Evolutionary conservation across 2,888 invertebrate species (phyloP).

Genomic region (Incurvaria masculella): DNA sequence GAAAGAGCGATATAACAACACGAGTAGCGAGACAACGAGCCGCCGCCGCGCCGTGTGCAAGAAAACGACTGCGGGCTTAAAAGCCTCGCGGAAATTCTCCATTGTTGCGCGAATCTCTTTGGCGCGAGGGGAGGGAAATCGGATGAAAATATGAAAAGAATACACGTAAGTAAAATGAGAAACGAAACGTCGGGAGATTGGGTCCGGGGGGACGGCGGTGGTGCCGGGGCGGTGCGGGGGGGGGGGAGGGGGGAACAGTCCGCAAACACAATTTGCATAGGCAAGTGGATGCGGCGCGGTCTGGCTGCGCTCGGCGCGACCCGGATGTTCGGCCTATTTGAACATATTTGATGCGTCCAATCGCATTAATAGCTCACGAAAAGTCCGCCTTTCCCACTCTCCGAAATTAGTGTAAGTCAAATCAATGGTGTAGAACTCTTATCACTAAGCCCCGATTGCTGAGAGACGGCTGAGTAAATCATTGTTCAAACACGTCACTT

Average conservation of each 20-base stretch:
- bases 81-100: slow-evolving; percentile 35
- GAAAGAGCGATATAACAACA: slow-evolving; percentile 53
- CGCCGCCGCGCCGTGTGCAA: slow-evolving; percentile 33
- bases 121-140: slow-evolving; percentile 47
- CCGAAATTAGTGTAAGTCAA: too few relatives aligned
- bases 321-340: too few relatives aligned
- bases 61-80: slow-evolving; percentile 45
- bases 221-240: too few relatives aligned
- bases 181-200: slow-evolving; percentile 53
- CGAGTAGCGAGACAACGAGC: slow-evolving; percentile 38
- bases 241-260: too few relatives aligned
- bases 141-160: slow-evolving; percentile 58
- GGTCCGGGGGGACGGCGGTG: slow-evolving; percentile 37
- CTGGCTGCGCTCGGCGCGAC: slow-evolving; percentile 52
- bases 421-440: too few relatives aligned
- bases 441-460: too few relatives aligned
- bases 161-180: slow-evolving; percentile 44
- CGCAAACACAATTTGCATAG: slow-evolving; percentile 60
- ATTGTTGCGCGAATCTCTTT: slow-evolving; percentile 51
- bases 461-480: too few relatives aligned
- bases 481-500: too few relatives aligned
- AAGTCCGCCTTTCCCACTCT: too few relatives aligned
- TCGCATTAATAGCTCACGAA: too few relatives aligned
- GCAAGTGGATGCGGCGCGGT: slow-evolving; percentile 55
- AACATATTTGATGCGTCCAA: too few relatives aligned